Evolutionary conservation across 1,140 invertebrate genomes (phyloP), one percentile per base, ranked within the genome.

Genomic region (Drosophila ficusphila): DNA sequence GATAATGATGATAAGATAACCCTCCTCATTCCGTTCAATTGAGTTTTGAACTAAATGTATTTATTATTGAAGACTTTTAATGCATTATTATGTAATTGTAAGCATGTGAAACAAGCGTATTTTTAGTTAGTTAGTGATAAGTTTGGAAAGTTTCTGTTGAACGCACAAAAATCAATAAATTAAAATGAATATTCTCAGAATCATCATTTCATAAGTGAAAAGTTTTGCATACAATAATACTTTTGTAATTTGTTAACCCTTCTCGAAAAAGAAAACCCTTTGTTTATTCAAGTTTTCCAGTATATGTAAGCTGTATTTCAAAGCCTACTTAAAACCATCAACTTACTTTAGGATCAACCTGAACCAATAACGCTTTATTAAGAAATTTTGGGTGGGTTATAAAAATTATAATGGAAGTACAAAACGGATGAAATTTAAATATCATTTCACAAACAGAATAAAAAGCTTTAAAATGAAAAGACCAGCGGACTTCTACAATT

Each of bases 101-200:
- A 81, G 81, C 57, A 69, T 81, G 46, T 62, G 74, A 70, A 79
- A 64, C 61, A 53, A 61, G 39, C 71, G 58, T 83, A 64, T 52
- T 70, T 82, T 85, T 86, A 85, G 81, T 85, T 83, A 85, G 76
- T 72, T 88, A 86, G 76, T 77, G 11, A 61, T 88, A 88, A 86
- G 82, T 69, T 79, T 34, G 41, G 41, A 74, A 71, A 39, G 46
- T 72, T 86, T 85, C 57, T 81, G 68, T 86, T 86, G 61, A 86
- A 81, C 62, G 81, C 81, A 88, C 81, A 85, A 85, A 86, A 64
- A 53, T 46, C 16, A 88, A 77, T 76, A 81, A 86, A 85, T 70
- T 29, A 52, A 65, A 72, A 62, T 64, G 48, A 53, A 47, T 64
- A 67, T 65, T 65, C 62, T 49, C 44, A 39, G 2, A 41, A 16